These are phyloP conservation scores for Drosophila teissieri DNA, from an alignment of 1,140 invertebrate species.

Conservation along the genomic window DNA sequence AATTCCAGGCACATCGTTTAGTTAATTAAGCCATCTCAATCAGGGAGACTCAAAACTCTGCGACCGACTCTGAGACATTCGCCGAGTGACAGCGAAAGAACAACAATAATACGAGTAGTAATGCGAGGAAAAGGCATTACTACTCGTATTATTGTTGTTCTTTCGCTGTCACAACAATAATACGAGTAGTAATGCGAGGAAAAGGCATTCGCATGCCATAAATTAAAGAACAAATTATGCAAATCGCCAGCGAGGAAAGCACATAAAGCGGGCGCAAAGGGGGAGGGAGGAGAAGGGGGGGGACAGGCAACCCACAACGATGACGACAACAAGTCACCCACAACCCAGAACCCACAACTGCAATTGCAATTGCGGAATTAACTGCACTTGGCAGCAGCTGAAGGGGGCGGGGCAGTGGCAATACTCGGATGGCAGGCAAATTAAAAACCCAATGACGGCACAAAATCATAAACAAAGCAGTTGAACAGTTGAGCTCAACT, in stretches of 20 bases:
- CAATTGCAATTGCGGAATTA: conserved; percentile 61
- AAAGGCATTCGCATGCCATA: conserved; percentile 69
- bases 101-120: conserved; percentile 48
- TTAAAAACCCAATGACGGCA: conserved; percentile 61
- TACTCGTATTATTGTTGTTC: too few relatives aligned
- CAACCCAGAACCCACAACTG: background rate
- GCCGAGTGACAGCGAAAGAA: conserved; percentile 61
- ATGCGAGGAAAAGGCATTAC: conserved; percentile 24
- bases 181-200: conserved; percentile 7
- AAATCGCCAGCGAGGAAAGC: conserved; percentile 47
- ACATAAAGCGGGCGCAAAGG: conserved; percentile 28
- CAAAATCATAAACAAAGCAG: conserved; percentile 71
- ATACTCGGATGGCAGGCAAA: conserved; percentile 26
- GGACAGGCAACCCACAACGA: conserved; percentile 40
- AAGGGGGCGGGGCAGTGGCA: background rate
- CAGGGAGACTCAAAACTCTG: conserved; percentile 24
- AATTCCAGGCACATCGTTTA: conserved; percentile 79
- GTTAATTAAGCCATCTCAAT: conserved; percentile 80
- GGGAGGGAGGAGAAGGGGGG: background rate
- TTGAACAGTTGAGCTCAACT: conserved; percentile 11
- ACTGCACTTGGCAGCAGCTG: conserved; percentile 62
- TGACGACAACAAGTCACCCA: conserved; percentile 47
- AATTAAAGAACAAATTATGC: conserved; percentile 81
- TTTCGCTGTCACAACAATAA: conserved; percentile 72
- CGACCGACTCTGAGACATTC: conserved; percentile 9